A percentile compares a stretch with the other conserved stretches of the same genome.
Evolutionary conservation across 2,888 invertebrate genomes (phyloP).

Genomic region (Pachliopta kotzebuea): DNA sequence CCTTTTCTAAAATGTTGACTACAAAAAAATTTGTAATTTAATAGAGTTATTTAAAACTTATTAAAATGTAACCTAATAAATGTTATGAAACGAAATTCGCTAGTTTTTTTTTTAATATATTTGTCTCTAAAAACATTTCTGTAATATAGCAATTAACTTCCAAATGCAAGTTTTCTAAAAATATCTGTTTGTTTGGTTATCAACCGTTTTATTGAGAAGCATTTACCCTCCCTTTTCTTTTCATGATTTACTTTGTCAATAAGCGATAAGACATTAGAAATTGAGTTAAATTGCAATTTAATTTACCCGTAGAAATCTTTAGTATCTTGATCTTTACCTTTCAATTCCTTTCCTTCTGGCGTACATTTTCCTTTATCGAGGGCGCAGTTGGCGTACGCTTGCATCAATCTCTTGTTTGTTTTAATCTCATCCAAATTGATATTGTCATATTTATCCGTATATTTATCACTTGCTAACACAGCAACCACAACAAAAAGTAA

Average conservation of each 20-base stretch:
- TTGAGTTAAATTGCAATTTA: not conserved
- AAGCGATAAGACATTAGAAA: not conserved
- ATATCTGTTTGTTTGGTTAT: not conserved
- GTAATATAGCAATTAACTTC: too few species aligned
- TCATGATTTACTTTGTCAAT: not conserved
- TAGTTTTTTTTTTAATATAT: too few species aligned
- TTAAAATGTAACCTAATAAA: too few species aligned
- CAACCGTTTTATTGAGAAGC: not conserved
- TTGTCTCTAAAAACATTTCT: too few species aligned
- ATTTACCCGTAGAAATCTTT: not conserved
- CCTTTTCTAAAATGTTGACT: too few species aligned
- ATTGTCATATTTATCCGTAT: conserved; percentile 85
- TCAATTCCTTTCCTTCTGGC: conserved; percentile 85
- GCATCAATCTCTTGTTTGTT: conserved; percentile 82
- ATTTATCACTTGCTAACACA: conserved; percentile 46
- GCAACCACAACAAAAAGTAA: conserved; percentile 32
- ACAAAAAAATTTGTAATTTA: too few species aligned
- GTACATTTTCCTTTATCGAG: conserved; percentile 83
- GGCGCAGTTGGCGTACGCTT: conserved; percentile 84
- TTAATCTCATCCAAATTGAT: conserved; percentile 85
- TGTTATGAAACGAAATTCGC: too few species aligned
- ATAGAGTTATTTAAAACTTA: too few species aligned
- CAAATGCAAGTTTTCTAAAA: too few species aligned
- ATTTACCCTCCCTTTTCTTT: not conserved
- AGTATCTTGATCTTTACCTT: conserved; percentile 78